Percentiles rank a stretch among this genome's conserved stretches.
Conservation (phyloP, 2,113 vertebrate genomes). For the Anguilla japonica region DNA sequence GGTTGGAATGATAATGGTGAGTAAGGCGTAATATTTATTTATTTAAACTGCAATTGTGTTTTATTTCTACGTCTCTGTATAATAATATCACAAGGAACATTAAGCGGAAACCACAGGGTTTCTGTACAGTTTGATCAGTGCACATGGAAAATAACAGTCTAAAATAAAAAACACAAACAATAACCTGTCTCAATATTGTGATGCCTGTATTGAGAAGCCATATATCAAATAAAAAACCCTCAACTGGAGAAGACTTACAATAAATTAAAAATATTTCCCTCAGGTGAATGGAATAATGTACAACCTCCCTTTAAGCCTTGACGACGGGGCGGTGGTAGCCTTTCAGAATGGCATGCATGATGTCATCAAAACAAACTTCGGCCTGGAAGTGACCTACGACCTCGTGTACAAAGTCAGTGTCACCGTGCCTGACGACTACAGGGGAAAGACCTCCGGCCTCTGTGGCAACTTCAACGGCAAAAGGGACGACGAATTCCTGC, state of each 20-base stretch:
- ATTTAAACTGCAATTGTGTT: not conserved
- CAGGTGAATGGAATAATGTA: conserved; percentile 41
- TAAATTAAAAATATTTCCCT: not conserved
- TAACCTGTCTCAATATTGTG: no score
- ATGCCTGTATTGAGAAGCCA: no score
- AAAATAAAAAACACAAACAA: not conserved
- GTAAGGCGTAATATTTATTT: conserved; percentile 22
- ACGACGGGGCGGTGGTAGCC: conserved; percentile 4
- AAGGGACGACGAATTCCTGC: conserved; percentile 38
- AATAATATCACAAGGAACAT: not conserved
- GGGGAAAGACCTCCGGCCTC: conserved; percentile 50
- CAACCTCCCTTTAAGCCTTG: conserved; percentile 26
- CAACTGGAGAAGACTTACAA: not conserved
- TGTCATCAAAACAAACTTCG: conserved; percentile 36
- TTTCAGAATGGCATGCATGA: conserved; percentile 1
- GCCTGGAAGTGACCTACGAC: conserved; percentile 40
- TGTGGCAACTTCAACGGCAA: conserved; percentile 62
- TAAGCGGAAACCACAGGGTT: not conserved
- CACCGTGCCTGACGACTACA: conserved; percentile 37
- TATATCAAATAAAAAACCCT: no score
- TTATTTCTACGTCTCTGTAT: not conserved
- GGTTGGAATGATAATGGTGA: conserved; percentile 62
- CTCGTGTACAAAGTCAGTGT: conserved; percentile 33
- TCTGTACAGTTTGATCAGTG: not conserved
- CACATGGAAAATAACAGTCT: not conserved